A percentile compares a stretch with the other conserved stretches of the same genome.
These are phyloP conservation scores for Varanus komodoensis DNA, from an alignment of 2,113 vertebrate genomes.

Conservation along the genomic window DNA sequence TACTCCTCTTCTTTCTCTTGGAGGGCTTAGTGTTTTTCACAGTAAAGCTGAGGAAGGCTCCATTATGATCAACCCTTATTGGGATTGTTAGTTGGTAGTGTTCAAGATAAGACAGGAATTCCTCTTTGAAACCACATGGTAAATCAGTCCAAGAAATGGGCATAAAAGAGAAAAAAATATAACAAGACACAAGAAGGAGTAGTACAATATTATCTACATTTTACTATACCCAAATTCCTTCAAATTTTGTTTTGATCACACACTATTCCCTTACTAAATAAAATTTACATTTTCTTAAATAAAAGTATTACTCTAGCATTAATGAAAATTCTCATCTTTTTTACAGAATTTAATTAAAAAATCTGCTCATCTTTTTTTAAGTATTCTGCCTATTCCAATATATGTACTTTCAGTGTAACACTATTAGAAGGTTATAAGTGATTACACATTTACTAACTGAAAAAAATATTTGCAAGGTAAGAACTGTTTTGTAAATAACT, in stretches of 20 bases:
- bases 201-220: constrained; percentile 66
- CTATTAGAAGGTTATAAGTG: neutral
- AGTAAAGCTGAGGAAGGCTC: constrained; percentile 97
- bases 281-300: neutral
- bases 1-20: constrained; percentile 88
- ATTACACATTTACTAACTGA: constrained; percentile 39
- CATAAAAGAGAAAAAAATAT: constrained; percentile 80
- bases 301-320: constrained; percentile 17
- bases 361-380: accelerated
- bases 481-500: constrained; percentile 14
- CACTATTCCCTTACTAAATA: constrained; percentile 20
- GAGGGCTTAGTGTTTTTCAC: constrained; percentile 93
- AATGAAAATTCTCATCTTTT: neutral
- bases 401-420: neutral
- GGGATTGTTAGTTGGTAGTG: constrained; percentile 97
- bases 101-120: constrained; percentile 98
- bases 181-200: constrained; percentile 78
- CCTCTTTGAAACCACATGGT: constrained; percentile 89
- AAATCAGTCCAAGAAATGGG: constrained; percentile 76
- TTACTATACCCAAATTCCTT: constrained; percentile 55
- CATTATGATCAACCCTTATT: constrained; percentile 92
- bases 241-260: neutral
- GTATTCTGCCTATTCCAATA: neutral
- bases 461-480: constrained; percentile 37
- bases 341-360: neutral